Percentiles rank a stretch among this genome's conserved stretches.
Evolutionary conservation across 1,140 invertebrate species (phyloP).

Genomic region (Tribolium madens): DNA sequence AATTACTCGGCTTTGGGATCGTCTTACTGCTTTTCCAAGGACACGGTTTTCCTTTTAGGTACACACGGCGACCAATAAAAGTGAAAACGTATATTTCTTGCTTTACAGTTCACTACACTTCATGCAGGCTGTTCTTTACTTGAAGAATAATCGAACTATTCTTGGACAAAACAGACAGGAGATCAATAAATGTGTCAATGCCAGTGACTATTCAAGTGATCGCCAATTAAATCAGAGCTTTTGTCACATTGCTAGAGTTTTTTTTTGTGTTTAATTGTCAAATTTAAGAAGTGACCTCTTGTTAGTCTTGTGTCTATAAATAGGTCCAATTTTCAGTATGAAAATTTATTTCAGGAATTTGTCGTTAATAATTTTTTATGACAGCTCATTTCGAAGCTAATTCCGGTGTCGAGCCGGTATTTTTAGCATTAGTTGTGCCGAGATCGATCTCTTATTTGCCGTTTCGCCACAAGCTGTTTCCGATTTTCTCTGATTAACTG

Average conservation of each 20-base stretch:
- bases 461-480: constrained; percentile 6
- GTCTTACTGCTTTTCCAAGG: constrained; percentile 23
- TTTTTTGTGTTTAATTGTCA: too few relatives aligned
- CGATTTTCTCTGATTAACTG: constrained; percentile 1
- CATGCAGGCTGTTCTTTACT: not conserved
- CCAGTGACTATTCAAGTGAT: not conserved
- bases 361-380: constrained; percentile 39
- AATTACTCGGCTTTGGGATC: constrained; percentile 15
- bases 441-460: constrained; percentile 22
- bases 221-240: not conserved
- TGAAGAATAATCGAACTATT: not conserved
- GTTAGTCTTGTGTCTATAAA: constrained; percentile 28
- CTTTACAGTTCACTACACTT: not conserved
- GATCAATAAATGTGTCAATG: not conserved
- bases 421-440: constrained; percentile 20
- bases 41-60: constrained; percentile 18
- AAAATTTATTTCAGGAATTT: constrained; percentile 37
- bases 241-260: too few relatives aligned
- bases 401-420: constrained; percentile 25
- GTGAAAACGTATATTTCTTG: not conserved
- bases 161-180: not conserved
- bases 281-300: too few relatives aligned
- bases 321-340: constrained; percentile 8
- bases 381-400: constrained; percentile 34
- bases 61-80: constrained; percentile 3